Base-by-base conservation (phyloP, 2,797 vertebrate genomes). In the Staurois parvus region DNA sequence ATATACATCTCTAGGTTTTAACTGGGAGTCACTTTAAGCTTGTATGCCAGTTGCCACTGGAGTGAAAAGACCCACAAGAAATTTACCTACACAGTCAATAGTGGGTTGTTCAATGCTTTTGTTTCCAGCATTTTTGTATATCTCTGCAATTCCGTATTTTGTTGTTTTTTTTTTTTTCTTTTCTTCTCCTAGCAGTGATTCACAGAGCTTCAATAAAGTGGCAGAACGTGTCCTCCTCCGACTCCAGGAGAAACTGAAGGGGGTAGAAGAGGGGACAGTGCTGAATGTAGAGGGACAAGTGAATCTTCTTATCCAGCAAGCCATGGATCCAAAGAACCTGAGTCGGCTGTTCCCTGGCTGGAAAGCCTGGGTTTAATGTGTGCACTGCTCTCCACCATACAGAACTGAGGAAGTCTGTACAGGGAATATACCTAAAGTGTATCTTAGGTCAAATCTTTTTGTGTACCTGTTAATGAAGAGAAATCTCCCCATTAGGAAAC, bases 261-360 rank as follows among this genome's bases (percentile, higher is more conserved):
- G 98, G 8, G 97, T 99, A 86, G 98, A 99, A 91, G 97, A 97
- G 70, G 97, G 98, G 84, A 95, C 96, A 0, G 97, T 99, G 89
- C 97, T 99, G 84, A 99, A 96, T 1, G 96, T 98, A 13, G 94
- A 95, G 1, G 98, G 98, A 4, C 98, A 99, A 89, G 98, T 99
- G 88, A 99, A 99, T 90, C 95, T 99, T 85, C 98, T 99, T 89
- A 99, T 99, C 84, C 98, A 99, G 79, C 98, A 99, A 90, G 97
- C 98, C 89, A 97, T 98, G 96, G 98, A 99, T 92, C 97, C 96
- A 72, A 97, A 97, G 91, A 99, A 99, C 88, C 97, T 99, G 81
- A 98, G 98, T 92, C 94, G 91, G 0, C 96, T 99, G 75, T 99
- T 96, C 90, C 94, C 92, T 0, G 98, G 98, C 3, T 99, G 98